phyloP scores from a whole-genome alignment of 2,797 vertebrate genomes.

The Staurois parvus region DNA sequence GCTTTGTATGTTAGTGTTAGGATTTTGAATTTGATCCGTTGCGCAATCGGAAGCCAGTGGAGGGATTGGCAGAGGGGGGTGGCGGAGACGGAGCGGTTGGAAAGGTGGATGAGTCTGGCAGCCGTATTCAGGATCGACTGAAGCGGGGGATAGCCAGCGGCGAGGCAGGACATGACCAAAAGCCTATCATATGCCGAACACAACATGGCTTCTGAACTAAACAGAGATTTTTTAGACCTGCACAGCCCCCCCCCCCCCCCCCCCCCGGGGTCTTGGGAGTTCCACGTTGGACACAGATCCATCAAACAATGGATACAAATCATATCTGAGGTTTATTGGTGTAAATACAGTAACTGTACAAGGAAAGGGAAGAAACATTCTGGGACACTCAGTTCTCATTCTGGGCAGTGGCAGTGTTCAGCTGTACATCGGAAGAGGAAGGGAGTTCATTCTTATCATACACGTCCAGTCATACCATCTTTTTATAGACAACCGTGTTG shows the following conservation, averaged over 20 bases:
- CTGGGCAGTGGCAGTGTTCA: conserved; percentile 35
- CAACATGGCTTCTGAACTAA: not conserved
- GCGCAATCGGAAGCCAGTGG: too few species aligned
- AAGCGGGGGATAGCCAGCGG: too few species aligned
- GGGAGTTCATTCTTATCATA: conserved; percentile 35
- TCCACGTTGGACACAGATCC: not conserved
- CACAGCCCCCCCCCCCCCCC: too few species aligned
- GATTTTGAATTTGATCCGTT: too few species aligned
- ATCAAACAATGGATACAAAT: not conserved
- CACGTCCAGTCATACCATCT: conserved; percentile 34
- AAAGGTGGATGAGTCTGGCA: too few species aligned
- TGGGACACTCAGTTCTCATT: not conserved
- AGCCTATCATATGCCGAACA: too few species aligned
- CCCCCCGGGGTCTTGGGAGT: too few species aligned
- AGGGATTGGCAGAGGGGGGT: too few species aligned
- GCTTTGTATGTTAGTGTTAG: too few species aligned
- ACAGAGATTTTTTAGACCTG: not conserved
- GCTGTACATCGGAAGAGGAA: conserved; percentile 27
- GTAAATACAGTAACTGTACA: conserved; percentile 30
- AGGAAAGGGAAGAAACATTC: not conserved
- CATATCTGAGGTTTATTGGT: conserved; percentile 31
- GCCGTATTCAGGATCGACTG: too few species aligned
- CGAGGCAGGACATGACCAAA: too few species aligned
- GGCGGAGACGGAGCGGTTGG: too few species aligned
- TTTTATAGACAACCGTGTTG: conserved; percentile 25